Base-by-base conservation (phyloP, 2,797 vertebrate species). In the Darevskia mixta region DNA sequence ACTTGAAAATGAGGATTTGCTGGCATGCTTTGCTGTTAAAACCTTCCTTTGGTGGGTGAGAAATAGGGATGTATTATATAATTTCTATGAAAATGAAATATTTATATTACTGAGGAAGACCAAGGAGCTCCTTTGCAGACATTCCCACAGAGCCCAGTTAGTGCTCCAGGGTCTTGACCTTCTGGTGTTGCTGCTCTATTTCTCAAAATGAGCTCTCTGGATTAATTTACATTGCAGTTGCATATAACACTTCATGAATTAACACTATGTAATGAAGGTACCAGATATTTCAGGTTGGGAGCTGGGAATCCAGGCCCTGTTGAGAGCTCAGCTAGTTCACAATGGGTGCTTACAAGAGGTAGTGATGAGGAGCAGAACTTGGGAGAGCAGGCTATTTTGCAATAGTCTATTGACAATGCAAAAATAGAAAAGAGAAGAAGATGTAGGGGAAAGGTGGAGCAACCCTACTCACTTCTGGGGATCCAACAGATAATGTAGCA, bases 81-180 rank as follows among this genome's bases (percentile, higher is more conserved):
- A 83, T 49, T 4, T 55, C 77, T 41, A 71, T 77, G 61, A 83
- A 83, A 82, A 35, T 58, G 73, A 88, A 88, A 67, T 78, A 69
- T 67, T 78, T 43, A 55, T 77, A n/a, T 38, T 35, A 82, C 38
- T 29, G 23, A n/a, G 23, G 73, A 83, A 88, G 73, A 43, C 64
- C 73, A 87, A 29, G 80, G 61, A 69, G 32, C 17, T 83, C 18
- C 8, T 69, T 77, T 88, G 43, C 18, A 69, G 75, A 55, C 64
- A 83, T 78, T 69, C 43, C 66, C 75, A 38, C 27, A 32, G n/a
- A 76, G 61, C 66, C 41, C 32, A 67, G 43, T 45, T 41, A 67
- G 29, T 45, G 61, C 61, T 35, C 85, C 29, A 35, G 76, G 64
- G 43, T 38, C 75, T 35, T 86, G 85, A 38, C 43, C 85, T 86